A percentile compares a stretch with the other conserved stretches of the same genome.
phyloP scores from a whole-genome alignment of 2,888 invertebrate species.

The Caenorhabditis sulstoni region DNA sequence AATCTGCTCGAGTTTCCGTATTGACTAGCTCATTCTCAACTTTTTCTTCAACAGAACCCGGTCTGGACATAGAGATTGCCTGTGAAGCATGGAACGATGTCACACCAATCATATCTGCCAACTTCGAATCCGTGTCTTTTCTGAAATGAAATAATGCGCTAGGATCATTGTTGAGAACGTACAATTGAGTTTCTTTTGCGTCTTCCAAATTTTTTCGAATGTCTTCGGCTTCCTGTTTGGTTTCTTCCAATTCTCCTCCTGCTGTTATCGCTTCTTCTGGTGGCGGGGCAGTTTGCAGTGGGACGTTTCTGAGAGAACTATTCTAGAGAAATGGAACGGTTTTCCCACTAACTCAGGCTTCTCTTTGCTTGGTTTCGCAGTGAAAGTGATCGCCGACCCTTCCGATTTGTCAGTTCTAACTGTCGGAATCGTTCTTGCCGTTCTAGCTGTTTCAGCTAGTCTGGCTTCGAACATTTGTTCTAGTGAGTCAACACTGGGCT shows the following conservation, averaged over 20 bases:
- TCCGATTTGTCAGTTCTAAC: constrained; percentile 42
- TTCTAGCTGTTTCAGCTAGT: constrained; percentile 54
- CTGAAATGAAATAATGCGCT: no score
- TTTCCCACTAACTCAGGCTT: constrained; percentile 16
- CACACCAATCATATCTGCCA: constrained; percentile 66
- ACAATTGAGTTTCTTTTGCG: constrained; percentile 24
- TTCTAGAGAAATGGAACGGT: no score
- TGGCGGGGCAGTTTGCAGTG: no score
- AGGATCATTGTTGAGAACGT: no score
- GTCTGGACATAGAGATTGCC: constrained; percentile 5
- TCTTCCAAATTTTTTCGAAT: constrained; percentile 50
- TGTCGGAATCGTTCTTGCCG: constrained; percentile 29
- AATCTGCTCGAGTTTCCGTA: constrained; percentile 25
- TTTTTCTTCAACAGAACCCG: constrained; percentile 1
- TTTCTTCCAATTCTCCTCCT: constrained; percentile 8
- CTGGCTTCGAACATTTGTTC: constrained; percentile 62
- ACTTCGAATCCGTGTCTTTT: constrained; percentile 41
- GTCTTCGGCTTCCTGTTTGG: constrained; percentile 5
- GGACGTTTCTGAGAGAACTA: no score
- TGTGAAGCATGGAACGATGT: constrained; percentile 36
- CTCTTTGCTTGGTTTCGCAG: constrained; percentile 41
- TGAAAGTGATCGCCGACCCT: constrained; percentile 41
- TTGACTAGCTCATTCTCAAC: background rate
- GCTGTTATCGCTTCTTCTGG: background rate
- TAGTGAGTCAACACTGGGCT: constrained; percentile 59